Evolutionary conservation across 2,888 invertebrate species (phyloP).

Genomic region (Mesodorylaimus sp.): DNA sequence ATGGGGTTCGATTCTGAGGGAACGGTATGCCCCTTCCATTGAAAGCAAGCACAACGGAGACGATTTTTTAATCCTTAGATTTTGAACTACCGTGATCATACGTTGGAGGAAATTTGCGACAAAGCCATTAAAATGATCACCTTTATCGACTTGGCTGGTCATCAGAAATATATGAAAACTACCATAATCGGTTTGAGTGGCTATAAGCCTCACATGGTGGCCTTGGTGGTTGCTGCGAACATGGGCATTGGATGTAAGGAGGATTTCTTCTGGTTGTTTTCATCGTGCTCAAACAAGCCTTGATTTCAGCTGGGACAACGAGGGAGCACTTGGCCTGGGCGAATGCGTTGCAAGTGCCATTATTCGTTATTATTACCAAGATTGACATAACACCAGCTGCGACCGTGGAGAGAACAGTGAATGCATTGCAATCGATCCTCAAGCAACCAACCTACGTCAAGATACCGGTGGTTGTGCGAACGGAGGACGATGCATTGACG

Average conservation of each 20-base stretch:
- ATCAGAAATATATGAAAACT: conserved; percentile 81
- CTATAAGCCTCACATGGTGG: conserved; percentile 73
- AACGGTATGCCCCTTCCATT: conserved; percentile 16
- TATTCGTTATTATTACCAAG: conserved; percentile 83
- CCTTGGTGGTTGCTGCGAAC: conserved; percentile 59
- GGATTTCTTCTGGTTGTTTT: too few species aligned
- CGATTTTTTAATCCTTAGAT: conserved; percentile 6
- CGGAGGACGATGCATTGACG: conserved; percentile 53
- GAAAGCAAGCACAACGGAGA: neutral
- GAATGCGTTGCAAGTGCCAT: conserved; percentile 46
- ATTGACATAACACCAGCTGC: conserved; percentile 49
- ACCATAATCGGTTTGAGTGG: conserved; percentile 83
- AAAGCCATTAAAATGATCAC: conserved; percentile 77
- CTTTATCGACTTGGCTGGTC: conserved; percentile 85
- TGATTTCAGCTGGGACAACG: conserved; percentile 40
- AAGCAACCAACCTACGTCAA: conserved; percentile 46
- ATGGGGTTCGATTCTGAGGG: conserved; percentile 61
- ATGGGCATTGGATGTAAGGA: conserved; percentile 50
- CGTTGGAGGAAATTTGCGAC: conserved; percentile 80
- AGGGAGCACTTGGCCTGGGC: conserved; percentile 70
- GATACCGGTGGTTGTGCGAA: conserved; percentile 47
- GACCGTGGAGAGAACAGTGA: conserved; percentile 34
- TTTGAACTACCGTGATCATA: conserved; percentile 48
- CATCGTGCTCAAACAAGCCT: neutral
- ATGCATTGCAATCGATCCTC: conserved; percentile 43